Conservation (phyloP, 2,797 vertebrate genomes). For the Perodicticus potto region DNA sequence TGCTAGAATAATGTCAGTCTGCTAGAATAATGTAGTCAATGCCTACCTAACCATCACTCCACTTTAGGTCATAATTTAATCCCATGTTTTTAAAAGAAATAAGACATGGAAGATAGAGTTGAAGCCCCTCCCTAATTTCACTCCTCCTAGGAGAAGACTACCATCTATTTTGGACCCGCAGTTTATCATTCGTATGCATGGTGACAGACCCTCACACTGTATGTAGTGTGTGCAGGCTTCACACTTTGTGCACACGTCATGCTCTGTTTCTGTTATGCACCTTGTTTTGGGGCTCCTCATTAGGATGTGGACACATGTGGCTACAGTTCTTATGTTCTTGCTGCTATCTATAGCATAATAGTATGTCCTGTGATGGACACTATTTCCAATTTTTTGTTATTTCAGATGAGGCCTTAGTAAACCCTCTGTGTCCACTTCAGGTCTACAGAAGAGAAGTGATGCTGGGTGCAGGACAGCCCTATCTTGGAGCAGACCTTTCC, state of each 20-base stretch:
- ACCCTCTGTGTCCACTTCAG: not conserved
- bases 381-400: not conserved
- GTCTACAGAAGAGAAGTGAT: not conserved
- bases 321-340: accelerated
- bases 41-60: not conserved
- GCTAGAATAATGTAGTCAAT: not conserved
- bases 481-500: not conserved
- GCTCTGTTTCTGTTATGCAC: not conserved
- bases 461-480: not conserved
- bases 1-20: too few species aligned
- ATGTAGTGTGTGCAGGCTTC: accelerated
- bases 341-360: not conserved
- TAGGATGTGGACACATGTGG: accelerated
- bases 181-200: not conserved
- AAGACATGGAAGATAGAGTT: not conserved
- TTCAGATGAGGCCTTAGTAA: not conserved
- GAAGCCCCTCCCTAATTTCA: not conserved
- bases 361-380: not conserved
- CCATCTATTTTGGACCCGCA: not conserved
- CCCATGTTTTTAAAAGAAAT: not conserved
- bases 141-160: not conserved
- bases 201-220: not conserved
- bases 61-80: not conserved
- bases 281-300: not conserved
- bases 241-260: accelerated